Evolutionary conservation across 2,797 vertebrate genomes (phyloP).

Genomic region (Valencia hispanica): DNA sequence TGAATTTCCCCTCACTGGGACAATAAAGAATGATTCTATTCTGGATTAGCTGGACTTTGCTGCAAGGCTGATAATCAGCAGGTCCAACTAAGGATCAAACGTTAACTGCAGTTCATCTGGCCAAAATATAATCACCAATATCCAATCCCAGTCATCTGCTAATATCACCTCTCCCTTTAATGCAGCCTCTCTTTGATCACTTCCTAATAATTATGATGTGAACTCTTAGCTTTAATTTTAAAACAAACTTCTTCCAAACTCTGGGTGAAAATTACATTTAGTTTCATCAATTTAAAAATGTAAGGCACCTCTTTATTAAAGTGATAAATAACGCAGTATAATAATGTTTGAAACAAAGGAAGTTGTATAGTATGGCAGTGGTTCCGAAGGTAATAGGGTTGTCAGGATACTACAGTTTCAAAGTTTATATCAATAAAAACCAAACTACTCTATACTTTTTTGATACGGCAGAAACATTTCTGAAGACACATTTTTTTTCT

Average conservation of each 20-base stretch:
- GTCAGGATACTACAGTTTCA: neutral
- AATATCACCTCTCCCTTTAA: conserved; percentile 6
- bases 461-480: too few relatives aligned
- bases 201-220: neutral
- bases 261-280: neutral
- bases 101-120: conserved; percentile 32
- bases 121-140: conserved; percentile 4
- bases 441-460: too few relatives aligned
- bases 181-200: conserved; percentile 6
- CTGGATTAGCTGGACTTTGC: neutral
- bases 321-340: neutral
- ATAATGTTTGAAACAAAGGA: neutral
- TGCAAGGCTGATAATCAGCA: neutral
- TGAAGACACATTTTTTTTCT: too few relatives aligned
- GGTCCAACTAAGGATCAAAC: conserved; percentile 5
- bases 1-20: too few relatives aligned
- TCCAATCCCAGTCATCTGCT: conserved; percentile 21
- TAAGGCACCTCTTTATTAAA: neutral
- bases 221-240: conserved; percentile 7
- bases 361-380: neutral
- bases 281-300: neutral
- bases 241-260: neutral
- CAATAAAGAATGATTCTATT: too few relatives aligned
- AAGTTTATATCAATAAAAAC: too few relatives aligned
- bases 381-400: neutral